Evolutionary conservation across 2,888 invertebrate genomes (phyloP).

Genomic region (Crematogaster levior): DNA sequence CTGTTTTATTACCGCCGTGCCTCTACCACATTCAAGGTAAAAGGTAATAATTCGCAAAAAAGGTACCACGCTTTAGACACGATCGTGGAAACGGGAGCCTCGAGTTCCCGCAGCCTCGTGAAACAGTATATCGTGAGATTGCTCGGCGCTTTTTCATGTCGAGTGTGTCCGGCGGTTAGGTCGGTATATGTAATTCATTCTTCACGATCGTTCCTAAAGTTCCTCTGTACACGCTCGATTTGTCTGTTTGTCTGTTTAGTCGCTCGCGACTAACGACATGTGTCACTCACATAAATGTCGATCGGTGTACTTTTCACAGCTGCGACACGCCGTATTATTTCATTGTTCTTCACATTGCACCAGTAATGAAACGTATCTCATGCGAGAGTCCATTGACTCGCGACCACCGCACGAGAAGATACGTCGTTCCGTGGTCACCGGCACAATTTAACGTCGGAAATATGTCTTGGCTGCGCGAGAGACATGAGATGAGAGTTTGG

Average conservation of each 20-base stretch:
- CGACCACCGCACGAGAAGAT: slow-evolving; percentile 56
- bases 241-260: slow-evolving; percentile 70
- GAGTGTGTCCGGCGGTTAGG: background rate
- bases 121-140: slow-evolving; percentile 7
- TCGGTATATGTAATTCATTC: slow-evolving; percentile 13
- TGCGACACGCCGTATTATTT: slow-evolving; percentile 41
- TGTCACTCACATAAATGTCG: slow-evolving; percentile 55
- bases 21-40: slow-evolving; percentile 83
- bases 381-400: slow-evolving; percentile 63
- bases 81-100: slow-evolving; percentile 59
- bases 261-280: slow-evolving; percentile 54
- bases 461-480: slow-evolving; percentile 56
- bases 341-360: slow-evolving; percentile 65
- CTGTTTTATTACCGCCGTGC: slow-evolving; percentile 82
- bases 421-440: slow-evolving; percentile 54
- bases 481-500: slow-evolving; percentile 69
- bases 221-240: slow-evolving; percentile 67
- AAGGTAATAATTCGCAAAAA: slow-evolving; percentile 77
- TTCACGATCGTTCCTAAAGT: slow-evolving; percentile 69
- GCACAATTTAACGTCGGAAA: slow-evolving; percentile 64
- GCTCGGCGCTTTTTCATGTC: slow-evolving; percentile 4
- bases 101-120: background rate
- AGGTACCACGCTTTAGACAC: slow-evolving; percentile 72
- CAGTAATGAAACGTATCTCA: slow-evolving; percentile 48
- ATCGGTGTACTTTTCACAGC: slow-evolving; percentile 41